phyloP scores from a whole-genome alignment of 2,888 invertebrate genomes.

The Acanthopleura granulata region DNA sequence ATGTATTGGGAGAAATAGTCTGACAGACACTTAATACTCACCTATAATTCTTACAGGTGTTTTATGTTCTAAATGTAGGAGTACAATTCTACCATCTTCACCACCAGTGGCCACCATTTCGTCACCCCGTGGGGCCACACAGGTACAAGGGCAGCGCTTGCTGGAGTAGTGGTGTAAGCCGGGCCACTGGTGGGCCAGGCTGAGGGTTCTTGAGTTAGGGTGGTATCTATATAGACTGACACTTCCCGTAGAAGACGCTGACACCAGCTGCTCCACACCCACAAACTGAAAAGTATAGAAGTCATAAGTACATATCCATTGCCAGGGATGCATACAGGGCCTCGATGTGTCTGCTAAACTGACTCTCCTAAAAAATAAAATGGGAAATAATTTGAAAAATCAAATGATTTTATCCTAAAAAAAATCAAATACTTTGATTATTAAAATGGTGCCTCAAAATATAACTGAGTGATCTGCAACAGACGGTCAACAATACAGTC shows the following conservation, averaged over 20 bases:
- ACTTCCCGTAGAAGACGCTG: conserved; percentile 76
- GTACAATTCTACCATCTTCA: conserved; percentile 83
- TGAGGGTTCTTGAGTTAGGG: conserved; percentile 65
- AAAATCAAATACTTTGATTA: no score
- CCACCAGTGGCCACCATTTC: conserved; percentile 83
- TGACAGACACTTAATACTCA: conserved; percentile 55
- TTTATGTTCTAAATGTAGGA: conserved; percentile 73
- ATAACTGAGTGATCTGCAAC: no score
- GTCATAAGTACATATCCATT: no score
- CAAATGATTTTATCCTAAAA: no score
- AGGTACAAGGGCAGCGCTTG: conserved; percentile 79
- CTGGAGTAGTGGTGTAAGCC: conserved; percentile 76
- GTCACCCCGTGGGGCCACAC: conserved; percentile 81
- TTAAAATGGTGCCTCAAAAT: no score
- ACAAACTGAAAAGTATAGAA: conserved; percentile 75
- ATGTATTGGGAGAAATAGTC: neutral
- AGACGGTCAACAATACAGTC: no score
- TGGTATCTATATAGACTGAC: conserved; percentile 73
- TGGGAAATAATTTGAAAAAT: no score
- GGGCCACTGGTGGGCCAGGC: conserved; percentile 75
- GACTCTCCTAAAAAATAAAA: no score
- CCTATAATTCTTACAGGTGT: conserved; percentile 73
- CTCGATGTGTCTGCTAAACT: no score
- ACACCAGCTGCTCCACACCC: conserved; percentile 77
- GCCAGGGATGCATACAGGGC: no score